Evolutionary conservation across 2,888 invertebrate genomes (phyloP), one percentile per base, ranked within the genome.

Genomic region (Drosophila paramelanica): DNA sequence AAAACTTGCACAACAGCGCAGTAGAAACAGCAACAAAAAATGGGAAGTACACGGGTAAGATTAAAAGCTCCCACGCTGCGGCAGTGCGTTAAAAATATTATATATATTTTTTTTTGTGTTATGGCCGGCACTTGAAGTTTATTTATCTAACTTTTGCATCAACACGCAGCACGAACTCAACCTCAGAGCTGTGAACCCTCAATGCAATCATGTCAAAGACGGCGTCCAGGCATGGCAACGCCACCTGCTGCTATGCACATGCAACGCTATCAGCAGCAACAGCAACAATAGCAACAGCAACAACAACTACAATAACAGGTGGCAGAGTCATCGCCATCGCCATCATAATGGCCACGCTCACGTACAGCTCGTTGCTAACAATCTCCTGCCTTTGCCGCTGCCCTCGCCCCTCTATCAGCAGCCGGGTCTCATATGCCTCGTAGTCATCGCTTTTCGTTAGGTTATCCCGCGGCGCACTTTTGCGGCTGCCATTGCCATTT

Each of bases 141-240:
- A 83, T 83, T 83, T 88, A 83, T 83, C 83, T 83, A 75, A 83
- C 83, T 83, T 88, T 75, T 77, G 77, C 87, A 83, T 83, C 83
- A 88, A 86, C 83, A 83, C 83, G 83, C 83, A 82, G 83, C 70
- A 60, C 67, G 62, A 79, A 64, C 33, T 43, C 36, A 36, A 13
- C 36, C 36, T 13, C 36, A 5, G 11, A 36, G 11, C 31, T 8
- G 31, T 31, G 49, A 60, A 53, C 66, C 46, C 77, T 60, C 59
- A 49, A 55, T 81, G 81, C 88, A 88, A 82, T 82, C 81, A 73
- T 70, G 58, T 62, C 59, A 38, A 45, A 53, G 62, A 68, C 73
- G 61, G 74, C 67, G 62, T 59, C 59, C 73, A 60, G 57, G 45
- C 76, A 69, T 69, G 79, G 65, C 46, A 65, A 76, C 76, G 59